Evolutionary conservation across 2,888 invertebrate genomes (phyloP).

Genomic region (Drosophila mettleri): DNA sequence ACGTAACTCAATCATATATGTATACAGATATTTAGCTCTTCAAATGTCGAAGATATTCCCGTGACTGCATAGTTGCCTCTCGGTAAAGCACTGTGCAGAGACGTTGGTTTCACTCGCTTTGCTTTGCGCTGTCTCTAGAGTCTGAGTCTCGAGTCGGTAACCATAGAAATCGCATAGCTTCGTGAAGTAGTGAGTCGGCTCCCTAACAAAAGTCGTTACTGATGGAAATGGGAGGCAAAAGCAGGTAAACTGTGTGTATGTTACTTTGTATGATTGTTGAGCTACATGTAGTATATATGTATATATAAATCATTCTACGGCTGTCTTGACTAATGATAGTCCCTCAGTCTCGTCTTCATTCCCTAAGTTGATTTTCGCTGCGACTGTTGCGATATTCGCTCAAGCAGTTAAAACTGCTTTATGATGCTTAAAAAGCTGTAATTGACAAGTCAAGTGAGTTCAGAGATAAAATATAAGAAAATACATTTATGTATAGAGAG

Average conservation of each 20-base stretch:
- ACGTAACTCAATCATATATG: no score
- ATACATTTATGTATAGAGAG: not conserved
- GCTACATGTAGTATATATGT: not conserved
- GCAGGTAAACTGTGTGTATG: not conserved
- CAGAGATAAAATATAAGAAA: not conserved
- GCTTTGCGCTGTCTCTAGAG: not conserved
- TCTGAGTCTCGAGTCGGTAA: not conserved
- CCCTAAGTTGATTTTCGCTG: not conserved
- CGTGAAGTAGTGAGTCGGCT: not conserved
- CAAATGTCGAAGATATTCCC: no score
- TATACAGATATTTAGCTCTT: no score
- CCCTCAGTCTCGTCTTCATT: not conserved
- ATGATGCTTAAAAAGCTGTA: constrained; percentile 19
- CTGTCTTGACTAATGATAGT: not conserved
- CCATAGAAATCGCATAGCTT: not conserved
- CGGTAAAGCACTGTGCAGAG: no score
- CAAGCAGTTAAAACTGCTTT: constrained; percentile 10
- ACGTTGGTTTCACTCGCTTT: not conserved
- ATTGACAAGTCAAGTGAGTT: constrained; percentile 45
- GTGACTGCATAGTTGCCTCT: no score
- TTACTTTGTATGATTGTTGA: no score
- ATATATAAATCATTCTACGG: not conserved
- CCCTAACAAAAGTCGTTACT: not conserved
- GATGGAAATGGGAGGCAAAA: not conserved
- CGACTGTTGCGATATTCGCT: constrained; percentile 3